Evolutionary conservation across 1,140 invertebrate genomes (phyloP).

Genomic region (Euschistus heros): DNA sequence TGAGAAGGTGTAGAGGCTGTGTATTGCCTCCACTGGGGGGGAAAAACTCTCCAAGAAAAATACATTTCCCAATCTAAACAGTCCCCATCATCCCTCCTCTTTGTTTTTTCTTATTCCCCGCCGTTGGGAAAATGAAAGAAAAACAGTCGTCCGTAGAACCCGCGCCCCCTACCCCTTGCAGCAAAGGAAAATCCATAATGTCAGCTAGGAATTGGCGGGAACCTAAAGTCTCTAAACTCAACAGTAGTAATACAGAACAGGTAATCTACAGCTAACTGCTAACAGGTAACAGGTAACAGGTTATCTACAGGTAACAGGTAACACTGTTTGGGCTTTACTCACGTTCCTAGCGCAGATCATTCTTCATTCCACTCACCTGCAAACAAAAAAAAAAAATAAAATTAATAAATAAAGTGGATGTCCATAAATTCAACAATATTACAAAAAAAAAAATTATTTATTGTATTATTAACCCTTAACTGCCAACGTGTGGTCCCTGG

Average conservation of each 20-base stretch:
- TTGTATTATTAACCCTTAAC: too few relatives aligned
- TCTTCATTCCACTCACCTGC: constrained; percentile 24
- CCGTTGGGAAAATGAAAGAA: constrained; percentile 30
- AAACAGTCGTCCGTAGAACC: constrained; percentile 22
- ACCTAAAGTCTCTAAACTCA: too few relatives aligned
- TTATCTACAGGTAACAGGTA: neutral
- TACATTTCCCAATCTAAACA: constrained; percentile 31
- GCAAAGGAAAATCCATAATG: neutral
- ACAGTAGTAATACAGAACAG: too few relatives aligned
- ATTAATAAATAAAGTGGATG: too few relatives aligned
- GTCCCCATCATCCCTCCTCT: constrained; percentile 27
- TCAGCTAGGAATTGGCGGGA: too few relatives aligned
- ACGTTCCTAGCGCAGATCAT: constrained; percentile 25
- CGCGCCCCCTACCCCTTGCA: neutral
- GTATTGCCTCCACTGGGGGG: neutral
- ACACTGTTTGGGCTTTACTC: constrained; percentile 14
- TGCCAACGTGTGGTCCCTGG: too few relatives aligned
- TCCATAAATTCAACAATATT: too few relatives aligned
- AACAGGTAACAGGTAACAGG: neutral
- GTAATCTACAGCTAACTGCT: too few relatives aligned
- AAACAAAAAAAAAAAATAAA: constrained; percentile 21
- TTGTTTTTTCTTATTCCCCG: constrained; percentile 31
- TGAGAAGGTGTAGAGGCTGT: constrained; percentile 1
- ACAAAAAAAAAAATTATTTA: too few relatives aligned
- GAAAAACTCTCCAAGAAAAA: constrained; percentile 28